Evolutionary conservation across 2,797 vertebrate genomes (phyloP).

Genomic region (Gadopsis bispinosus): DNA sequence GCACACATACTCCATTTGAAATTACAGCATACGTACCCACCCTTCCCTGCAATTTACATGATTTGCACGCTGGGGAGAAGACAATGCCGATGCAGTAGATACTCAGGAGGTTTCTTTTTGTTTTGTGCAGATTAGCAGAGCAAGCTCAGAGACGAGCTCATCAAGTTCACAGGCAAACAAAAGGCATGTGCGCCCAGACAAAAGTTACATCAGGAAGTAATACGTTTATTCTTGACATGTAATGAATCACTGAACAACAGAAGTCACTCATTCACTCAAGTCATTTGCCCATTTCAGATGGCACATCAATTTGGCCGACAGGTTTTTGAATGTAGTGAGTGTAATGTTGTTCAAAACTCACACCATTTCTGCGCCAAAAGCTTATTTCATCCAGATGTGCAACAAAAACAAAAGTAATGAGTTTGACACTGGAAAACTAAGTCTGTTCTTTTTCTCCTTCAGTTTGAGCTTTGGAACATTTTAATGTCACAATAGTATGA

Average conservation of each 20-base stretch:
- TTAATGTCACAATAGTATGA: background rate
- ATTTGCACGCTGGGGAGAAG: conserved; percentile 72
- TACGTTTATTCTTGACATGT: no score
- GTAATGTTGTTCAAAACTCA: conserved; percentile 7
- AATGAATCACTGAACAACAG: background rate
- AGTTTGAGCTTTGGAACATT: background rate
- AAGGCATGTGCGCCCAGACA: background rate
- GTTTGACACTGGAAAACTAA: background rate
- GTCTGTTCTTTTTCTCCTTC: background rate
- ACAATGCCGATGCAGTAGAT: conserved; percentile 75
- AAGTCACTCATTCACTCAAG: background rate
- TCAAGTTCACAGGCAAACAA: background rate
- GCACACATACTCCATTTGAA: conserved; percentile 85
- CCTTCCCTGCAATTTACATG: conserved; percentile 85
- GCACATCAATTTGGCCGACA: background rate
- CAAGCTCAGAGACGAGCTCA: background rate
- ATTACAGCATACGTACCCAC: conserved; percentile 85
- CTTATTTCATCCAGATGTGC: conserved; percentile 7
- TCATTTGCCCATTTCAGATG: conserved; percentile 11
- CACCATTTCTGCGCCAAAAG: background rate
- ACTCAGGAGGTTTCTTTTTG: conserved; percentile 43
- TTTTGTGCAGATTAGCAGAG: conserved; percentile 34
- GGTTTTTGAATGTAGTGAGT: conserved; percentile 3
- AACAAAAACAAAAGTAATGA: conserved; percentile 5
- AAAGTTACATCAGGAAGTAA: background rate